Conservation (phyloP, 2,797 vertebrate genomes). For the Sebastes taczanowskii region DNA sequence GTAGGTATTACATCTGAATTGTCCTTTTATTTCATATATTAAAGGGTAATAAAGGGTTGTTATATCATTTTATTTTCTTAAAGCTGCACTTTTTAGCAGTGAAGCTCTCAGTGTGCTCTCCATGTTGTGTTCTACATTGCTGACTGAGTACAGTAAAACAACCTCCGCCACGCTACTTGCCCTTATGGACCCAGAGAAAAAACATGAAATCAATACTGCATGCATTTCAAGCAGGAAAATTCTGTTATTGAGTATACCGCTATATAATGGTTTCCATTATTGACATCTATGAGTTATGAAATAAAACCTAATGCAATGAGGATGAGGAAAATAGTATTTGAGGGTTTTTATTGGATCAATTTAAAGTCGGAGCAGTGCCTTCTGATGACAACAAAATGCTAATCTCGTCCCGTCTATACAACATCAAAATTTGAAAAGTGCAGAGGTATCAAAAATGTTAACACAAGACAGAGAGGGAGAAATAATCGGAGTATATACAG, state of each 20-base stretch:
- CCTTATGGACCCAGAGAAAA: slow-evolving; percentile 84
- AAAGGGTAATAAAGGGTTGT: not conserved
- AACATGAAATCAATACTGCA: slow-evolving; percentile 84
- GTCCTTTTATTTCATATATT: not conserved
- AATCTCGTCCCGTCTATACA: slow-evolving; percentile 50
- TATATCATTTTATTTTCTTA: not conserved
- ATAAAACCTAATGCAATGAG: slow-evolving; percentile 83
- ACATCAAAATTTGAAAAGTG: slow-evolving; percentile 66
- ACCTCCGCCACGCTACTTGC: slow-evolving; percentile 76
- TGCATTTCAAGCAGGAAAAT: slow-evolving; percentile 84
- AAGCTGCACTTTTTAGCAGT: slow-evolving; percentile 22
- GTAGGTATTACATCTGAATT: not conserved
- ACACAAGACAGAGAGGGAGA: slow-evolving; percentile 14
- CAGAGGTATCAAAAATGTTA: slow-evolving; percentile 65
- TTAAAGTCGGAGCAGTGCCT: slow-evolving; percentile 64
- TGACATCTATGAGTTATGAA: slow-evolving; percentile 84
- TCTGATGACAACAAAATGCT: slow-evolving; percentile 79
- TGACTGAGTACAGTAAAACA: slow-evolving; percentile 75
- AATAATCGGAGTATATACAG: slow-evolving; percentile 17
- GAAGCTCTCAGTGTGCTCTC: slow-evolving; percentile 22
- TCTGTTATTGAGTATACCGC: slow-evolving; percentile 82
- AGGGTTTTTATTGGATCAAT: slow-evolving; percentile 81
- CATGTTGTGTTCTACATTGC: slow-evolving; percentile 54
- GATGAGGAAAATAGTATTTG: slow-evolving; percentile 81
- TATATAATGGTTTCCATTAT: slow-evolving; percentile 83